These are phyloP conservation scores for Spongilla lacustris DNA, from an alignment of 37 sponge, comb jelly and placozoan genomes.

Conservation along the genomic window DNA sequence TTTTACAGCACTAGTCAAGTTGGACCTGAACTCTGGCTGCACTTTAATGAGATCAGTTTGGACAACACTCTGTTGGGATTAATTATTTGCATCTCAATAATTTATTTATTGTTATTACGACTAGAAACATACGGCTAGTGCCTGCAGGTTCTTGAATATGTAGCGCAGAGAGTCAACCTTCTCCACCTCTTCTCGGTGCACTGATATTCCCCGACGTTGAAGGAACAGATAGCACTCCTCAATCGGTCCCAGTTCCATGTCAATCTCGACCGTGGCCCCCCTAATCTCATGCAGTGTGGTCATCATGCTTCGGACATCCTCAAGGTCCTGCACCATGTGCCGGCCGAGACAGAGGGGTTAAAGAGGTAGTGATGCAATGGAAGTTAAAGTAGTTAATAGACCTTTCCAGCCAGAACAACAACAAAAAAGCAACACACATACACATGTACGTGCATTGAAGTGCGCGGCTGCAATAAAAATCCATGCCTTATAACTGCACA, in stretches of 20 bases:
- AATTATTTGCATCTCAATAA: neutral
- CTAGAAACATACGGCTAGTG: slow-evolving; percentile 59
- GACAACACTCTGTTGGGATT: slow-evolving; percentile 42
- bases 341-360: too few species aligned
- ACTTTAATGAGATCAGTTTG: slow-evolving; percentile 78
- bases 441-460: too few species aligned
- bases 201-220: slow-evolving; percentile 77
- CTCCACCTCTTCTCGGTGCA: slow-evolving; percentile 89
- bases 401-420: too few species aligned
- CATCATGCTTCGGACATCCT: slow-evolving; percentile 93
- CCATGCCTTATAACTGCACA: too few species aligned
- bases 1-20: slow-evolving; percentile 69
- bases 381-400: too few species aligned
- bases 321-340: slow-evolving; percentile 71
- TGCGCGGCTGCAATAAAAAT: too few species aligned
- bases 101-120: too few species aligned
- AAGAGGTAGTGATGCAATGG: too few species aligned
- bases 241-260: slow-evolving; percentile 84
- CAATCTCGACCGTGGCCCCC: slow-evolving; percentile 80
- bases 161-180: slow-evolving; percentile 92
- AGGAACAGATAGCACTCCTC: slow-evolving; percentile 95
- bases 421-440: too few species aligned
- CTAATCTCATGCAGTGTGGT: slow-evolving; percentile 80
- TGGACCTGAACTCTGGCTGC: slow-evolving; percentile 83
- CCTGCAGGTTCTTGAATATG: slow-evolving; percentile 82